Evolutionary conservation across 2,797 vertebrate species (phyloP).

Genomic region (Lindbergichthys nudifrons): DNA sequence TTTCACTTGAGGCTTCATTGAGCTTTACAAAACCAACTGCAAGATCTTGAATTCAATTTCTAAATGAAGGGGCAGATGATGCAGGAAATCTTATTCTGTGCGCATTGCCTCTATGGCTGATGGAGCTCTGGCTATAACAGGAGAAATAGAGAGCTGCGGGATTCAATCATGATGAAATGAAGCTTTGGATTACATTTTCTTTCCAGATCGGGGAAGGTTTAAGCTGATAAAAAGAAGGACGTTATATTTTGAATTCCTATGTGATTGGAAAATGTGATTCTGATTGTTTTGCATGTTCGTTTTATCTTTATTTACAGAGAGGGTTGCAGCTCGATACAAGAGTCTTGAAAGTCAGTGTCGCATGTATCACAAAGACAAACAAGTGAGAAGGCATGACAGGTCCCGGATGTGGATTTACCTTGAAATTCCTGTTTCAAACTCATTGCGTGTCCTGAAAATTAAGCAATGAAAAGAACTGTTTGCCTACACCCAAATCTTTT

Average conservation of each 20-base stretch:
- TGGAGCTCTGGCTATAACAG: constrained; percentile 18
- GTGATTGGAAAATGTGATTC: constrained; percentile 17
- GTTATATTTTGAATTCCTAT: constrained; percentile 3
- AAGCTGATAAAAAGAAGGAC: constrained; percentile 8
- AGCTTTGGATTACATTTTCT: constrained; percentile 36
- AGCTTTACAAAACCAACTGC: constrained; percentile 29
- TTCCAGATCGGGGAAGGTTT: constrained; percentile 35
- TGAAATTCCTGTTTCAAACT: constrained; percentile 49
- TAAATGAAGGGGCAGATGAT: constrained; percentile 28
- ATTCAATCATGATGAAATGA: constrained; percentile 56
- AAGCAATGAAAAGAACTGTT: constrained; percentile 17
- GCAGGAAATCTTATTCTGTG: constrained; percentile 25
- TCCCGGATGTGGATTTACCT: constrained; percentile 69
- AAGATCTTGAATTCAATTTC: constrained; percentile 44
- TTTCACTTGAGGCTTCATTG: constrained; percentile 28
- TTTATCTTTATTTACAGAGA: constrained; percentile 46
- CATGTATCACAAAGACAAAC: constrained; percentile 60
- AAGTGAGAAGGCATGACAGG: constrained; percentile 42
- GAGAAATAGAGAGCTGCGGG: constrained; percentile 18
- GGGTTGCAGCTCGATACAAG: constrained; percentile 25
- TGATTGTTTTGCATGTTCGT: constrained; percentile 19
- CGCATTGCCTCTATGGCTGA: constrained; percentile 29
- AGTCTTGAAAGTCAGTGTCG: constrained; percentile 16
- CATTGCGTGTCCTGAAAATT: constrained; percentile 13
- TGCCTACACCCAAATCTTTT: constrained; percentile 28